These are phyloP conservation scores for Xiphophorus hellerii DNA, from an alignment of 2,113 vertebrate genomes.

Conservation along the genomic window DNA sequence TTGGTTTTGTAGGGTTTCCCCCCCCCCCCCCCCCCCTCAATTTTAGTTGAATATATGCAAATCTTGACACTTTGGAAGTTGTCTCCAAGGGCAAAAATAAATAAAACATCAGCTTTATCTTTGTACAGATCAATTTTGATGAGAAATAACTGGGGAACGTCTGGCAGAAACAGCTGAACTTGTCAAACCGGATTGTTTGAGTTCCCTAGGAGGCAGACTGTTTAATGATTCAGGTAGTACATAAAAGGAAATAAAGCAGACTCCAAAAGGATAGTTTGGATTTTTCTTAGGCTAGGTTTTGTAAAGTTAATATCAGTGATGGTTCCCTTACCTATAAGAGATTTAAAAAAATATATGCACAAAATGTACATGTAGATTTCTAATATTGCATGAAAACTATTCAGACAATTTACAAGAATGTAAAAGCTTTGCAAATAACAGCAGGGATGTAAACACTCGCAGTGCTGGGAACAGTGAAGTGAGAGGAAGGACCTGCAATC, in stretches of 20 bases:
- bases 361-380: too few relatives aligned
- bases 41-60: constrained; percentile 69
- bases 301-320: neutral
- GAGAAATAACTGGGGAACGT: constrained; percentile 62
- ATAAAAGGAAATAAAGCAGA: constrained; percentile 13
- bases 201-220: constrained; percentile 33
- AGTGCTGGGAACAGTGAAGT: too few relatives aligned
- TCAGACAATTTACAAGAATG: too few relatives aligned
- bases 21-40: constrained; percentile 13
- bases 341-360: neutral
- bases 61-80: constrained; percentile 77
- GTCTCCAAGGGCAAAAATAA: constrained; percentile 70
- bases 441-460: too few relatives aligned
- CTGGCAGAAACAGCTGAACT: constrained; percentile 42
- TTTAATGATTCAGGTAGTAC: constrained; percentile 35
- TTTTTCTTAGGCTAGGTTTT: neutral
- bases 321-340: neutral
- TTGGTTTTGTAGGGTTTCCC: constrained; percentile 16
- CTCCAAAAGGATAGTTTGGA: constrained; percentile 12
- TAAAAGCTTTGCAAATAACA: too few relatives aligned
- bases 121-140: constrained; percentile 74
- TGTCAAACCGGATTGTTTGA: constrained; percentile 47
- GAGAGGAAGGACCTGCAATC: too few relatives aligned
- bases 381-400: too few relatives aligned
- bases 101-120: constrained; percentile 75